phyloP scores from a whole-genome alignment of 2,113 vertebrate genomes.

The Acrocephalus arundinaceus region DNA sequence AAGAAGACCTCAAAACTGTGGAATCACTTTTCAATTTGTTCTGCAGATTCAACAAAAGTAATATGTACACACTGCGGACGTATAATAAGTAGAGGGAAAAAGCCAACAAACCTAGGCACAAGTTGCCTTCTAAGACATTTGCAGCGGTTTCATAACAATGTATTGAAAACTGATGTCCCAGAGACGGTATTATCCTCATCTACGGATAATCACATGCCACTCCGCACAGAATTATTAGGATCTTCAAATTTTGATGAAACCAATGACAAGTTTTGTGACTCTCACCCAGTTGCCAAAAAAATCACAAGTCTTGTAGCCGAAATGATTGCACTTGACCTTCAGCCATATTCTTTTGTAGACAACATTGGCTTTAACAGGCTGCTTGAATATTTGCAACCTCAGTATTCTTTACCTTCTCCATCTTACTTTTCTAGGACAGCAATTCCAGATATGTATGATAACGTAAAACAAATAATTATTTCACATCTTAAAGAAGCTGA shows the following conservation, averaged over 20 bases:
- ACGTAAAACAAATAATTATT: slow-evolving; percentile 87
- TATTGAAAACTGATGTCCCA: slow-evolving; percentile 85
- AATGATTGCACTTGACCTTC: slow-evolving; percentile 98
- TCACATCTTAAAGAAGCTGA: slow-evolving; percentile 92
- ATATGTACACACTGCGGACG: slow-evolving; percentile 96
- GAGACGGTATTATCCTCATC: slow-evolving; percentile 76
- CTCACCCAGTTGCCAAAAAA: slow-evolving; percentile 95
- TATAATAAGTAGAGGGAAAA: slow-evolving; percentile 96
- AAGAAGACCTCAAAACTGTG: slow-evolving; percentile 99
- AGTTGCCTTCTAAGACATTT: slow-evolving; percentile 94
- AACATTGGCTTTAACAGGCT: slow-evolving; percentile 90
- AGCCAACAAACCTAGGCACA: slow-evolving; percentile 94
- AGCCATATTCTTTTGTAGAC: slow-evolving; percentile 94
- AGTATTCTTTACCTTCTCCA: slow-evolving; percentile 89
- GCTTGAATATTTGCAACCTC: slow-evolving; percentile 92
- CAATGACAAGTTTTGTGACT: slow-evolving; percentile 84
- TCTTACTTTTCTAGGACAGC: slow-evolving; percentile 94
- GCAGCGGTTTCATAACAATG: slow-evolving; percentile 90
- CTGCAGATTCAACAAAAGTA: slow-evolving; percentile 93
- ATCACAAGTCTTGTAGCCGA: slow-evolving; percentile 95
- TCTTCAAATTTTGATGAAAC: slow-evolving; percentile 77
- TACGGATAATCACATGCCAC: slow-evolving; percentile 69
- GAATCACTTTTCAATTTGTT: slow-evolving; percentile 96
- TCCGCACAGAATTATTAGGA: slow-evolving; percentile 77
- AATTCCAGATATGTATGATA: slow-evolving; percentile 95